A percentile compares a stretch with the other conserved stretches of the same genome.
These are phyloP conservation scores for Athalia cordata DNA, from an alignment of 2,888 invertebrate genomes.

Conservation along the genomic window DNA sequence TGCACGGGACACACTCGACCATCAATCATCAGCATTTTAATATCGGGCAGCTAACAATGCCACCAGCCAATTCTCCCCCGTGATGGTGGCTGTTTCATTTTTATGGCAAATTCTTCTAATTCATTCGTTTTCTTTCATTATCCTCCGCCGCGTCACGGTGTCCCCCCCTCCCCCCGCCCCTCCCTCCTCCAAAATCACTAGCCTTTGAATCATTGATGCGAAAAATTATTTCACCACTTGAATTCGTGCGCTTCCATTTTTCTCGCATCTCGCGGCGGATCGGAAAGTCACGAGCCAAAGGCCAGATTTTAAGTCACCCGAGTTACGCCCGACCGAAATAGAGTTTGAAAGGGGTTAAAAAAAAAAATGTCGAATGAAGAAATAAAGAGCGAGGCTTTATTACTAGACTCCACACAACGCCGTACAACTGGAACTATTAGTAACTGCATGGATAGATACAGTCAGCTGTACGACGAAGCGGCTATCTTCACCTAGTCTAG, in stretches of 20 bases:
- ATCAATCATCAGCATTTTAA: slow-evolving; percentile 74
- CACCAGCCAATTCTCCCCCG: slow-evolving; percentile 54
- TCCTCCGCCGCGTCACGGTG: neutral
- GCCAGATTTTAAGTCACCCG: no score
- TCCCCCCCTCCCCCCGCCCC: slow-evolving; percentile 49
- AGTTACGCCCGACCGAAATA: neutral
- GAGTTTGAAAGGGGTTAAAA: neutral
- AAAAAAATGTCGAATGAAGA: neutral
- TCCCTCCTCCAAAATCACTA: slow-evolving; percentile 54
- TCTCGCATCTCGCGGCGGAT: neutral
- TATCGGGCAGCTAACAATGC: slow-evolving; percentile 72
- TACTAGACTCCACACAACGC: neutral
- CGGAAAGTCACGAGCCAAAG: no score
- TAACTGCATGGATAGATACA: no score
- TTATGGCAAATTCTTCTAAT: slow-evolving; percentile 69
- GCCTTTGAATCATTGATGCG: slow-evolving; percentile 28
- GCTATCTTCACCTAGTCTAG: neutral
- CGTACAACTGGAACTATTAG: no score
- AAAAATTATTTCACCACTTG: no score
- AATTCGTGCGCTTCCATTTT: no score
- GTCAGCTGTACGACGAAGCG: no score
- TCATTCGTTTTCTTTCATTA: slow-evolving; percentile 55
- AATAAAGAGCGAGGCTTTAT: neutral
- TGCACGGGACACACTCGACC: slow-evolving; percentile 69
- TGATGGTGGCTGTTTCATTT: slow-evolving; percentile 51